Evolutionary conservation across 92 coral and sea anemone species (phyloP), one percentile per base, ranked within the genome.

Genomic region (Porites divaricata): DNA sequence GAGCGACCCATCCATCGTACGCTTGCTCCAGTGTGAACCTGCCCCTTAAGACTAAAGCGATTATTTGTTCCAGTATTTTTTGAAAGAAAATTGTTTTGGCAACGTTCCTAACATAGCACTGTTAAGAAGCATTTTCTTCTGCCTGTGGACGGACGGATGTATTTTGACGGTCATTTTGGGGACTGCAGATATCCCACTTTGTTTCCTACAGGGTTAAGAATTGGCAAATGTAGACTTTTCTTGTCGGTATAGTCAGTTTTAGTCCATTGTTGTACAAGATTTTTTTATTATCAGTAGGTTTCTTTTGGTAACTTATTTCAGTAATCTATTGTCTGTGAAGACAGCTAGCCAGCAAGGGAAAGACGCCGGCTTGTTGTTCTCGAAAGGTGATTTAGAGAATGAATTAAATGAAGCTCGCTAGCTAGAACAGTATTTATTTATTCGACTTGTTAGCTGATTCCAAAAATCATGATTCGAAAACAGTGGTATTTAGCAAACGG

Each of bases 1-100:
- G 88, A 96, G 99, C 81, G 99, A 96, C 75, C 99, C 99, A 28
- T 94, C 98, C 9, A 96, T 96, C 26, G 99, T 96, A 49, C 94
- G 98, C 83, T 84, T 96, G 56, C 92, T 96, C 21, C 99, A 96
- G 83, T 94, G 99, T 58, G 98, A 96, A 22, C 98, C 98, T 4
- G 85, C 98, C 13, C 80, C 90, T 10, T 80, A 76, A 8, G 76
- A 74, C 19, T 67, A 12, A 57, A 25, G 8, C 1, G 26, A 8
- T 21, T 56, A 24, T 54, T 54, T 75, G 25, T 48, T 73, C 53
- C 3, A 45, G 16, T 15, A 12, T 74, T 8, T 1, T 59, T 56
- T 75, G 15, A 21, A 75, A 59, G 79, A 58, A 56, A 25, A 59
- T 57, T 20, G 4, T 16, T 75, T 75, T 75, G 63, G 76, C 41